phyloP scores from a whole-genome alignment of 2,113 vertebrate genomes.

The Polypterus senegalus region DNA sequence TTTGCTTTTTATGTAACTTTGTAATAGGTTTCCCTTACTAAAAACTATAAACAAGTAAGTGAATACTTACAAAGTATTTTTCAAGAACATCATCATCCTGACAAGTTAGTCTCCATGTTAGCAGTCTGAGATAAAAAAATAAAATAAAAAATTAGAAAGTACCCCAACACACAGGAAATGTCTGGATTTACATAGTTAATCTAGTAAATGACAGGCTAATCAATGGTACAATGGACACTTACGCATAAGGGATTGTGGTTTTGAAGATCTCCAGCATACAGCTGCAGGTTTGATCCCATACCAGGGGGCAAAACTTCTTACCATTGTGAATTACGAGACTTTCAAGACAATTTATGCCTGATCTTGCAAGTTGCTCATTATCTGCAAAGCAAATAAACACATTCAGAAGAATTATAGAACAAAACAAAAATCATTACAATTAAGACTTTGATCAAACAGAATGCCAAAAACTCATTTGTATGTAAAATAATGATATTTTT shows the following conservation, averaged over 20 bases:
- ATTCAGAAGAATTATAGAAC: too few relatives aligned
- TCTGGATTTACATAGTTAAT: constrained; percentile 39
- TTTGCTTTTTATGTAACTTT: too few relatives aligned
- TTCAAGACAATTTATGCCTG: constrained; percentile 91
- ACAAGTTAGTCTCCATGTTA: constrained; percentile 81
- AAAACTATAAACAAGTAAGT: too few relatives aligned
- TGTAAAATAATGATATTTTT: too few relatives aligned
- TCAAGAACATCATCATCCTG: constrained; percentile 80
- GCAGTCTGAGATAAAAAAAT: constrained; percentile 53
- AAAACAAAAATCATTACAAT: too few relatives aligned
- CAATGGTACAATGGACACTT: constrained; percentile 26
- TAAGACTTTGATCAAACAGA: too few relatives aligned
- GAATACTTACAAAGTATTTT: constrained; percentile 69
- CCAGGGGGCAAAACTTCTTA: constrained; percentile 85
- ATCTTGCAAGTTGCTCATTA: constrained; percentile 92
- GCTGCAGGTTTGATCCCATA: constrained; percentile 82
- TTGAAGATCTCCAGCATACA: constrained; percentile 97
- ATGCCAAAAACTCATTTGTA: not conserved
- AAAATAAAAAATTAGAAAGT: constrained; percentile 13
- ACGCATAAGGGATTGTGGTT: constrained; percentile 76
- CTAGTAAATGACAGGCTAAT: not conserved
- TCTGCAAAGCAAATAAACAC: constrained; percentile 46
- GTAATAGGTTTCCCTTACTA: too few relatives aligned
- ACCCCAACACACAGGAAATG: too few relatives aligned
- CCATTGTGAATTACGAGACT: constrained; percentile 93